Base-by-base conservation (phyloP, 2,113 vertebrate genomes). In the Eolophus roseicapilla region DNA sequence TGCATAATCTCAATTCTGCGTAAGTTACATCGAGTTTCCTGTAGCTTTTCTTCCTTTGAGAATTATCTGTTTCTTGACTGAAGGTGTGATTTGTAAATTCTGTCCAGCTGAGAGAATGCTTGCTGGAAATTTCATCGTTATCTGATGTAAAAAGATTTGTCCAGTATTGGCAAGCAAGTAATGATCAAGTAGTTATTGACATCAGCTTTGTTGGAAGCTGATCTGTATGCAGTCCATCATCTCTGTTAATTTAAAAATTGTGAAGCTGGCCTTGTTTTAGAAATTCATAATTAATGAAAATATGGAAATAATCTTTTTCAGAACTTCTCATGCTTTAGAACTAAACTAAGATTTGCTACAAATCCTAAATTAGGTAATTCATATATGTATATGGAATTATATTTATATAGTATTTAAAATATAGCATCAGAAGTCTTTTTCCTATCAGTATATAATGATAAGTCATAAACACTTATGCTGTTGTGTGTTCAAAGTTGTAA, bases 1-100 rank as follows among this genome's bases (percentile, higher is more conserved):
- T 55, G 5, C 6, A 2, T 60, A 20, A 73, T 85, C 76, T 84
- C 41, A 81, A 6, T 75, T 78, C 50, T 2, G 0, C 63, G 0
- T 31, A 49, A 75, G 27, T 70, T 79, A 6, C 11, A 63, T 33
- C 0, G 1, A 69, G n/a, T 35, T 81, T 52, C 14, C 19, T 77
- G 16, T 47, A 68, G 29, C 47, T 87, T 65, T 71, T 86, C 11
- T 82, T 23, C 23, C n/a, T 46, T 52, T 64, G 70, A 80, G 49
- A 44, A 64, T 82, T 82, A 15, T 7, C 19, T 68, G 76, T 77
- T 62, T 74, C 21, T 46, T 73, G 20, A 68, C 14, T 53, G 46
- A 65, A 57, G 35, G 28, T 41, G 4, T 65, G 20, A 76, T 27
- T 82, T 3, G 3, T 21, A 41, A 81, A 39, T 57, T 67, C 37